Percentiles rank a stretch among this genome's conserved stretches.
These are phyloP conservation scores for Hypotaenidia philippensis DNA, from an alignment of 2,797 vertebrate genomes.

Conservation along the genomic window DNA sequence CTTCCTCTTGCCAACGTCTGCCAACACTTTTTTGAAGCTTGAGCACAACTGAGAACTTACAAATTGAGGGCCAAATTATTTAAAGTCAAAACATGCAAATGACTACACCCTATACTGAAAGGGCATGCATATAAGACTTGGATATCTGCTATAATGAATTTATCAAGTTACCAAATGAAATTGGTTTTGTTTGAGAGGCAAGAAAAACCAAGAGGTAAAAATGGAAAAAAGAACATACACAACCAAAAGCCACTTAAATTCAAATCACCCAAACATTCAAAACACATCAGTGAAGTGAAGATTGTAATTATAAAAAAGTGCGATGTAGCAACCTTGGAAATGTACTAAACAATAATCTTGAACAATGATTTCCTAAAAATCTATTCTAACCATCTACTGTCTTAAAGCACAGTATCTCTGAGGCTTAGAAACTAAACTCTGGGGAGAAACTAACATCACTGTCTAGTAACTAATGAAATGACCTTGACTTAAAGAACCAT, in stretches of 20 bases:
- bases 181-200: neutral
- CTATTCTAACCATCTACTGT: neutral
- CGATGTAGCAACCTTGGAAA: neutral
- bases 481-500: neutral
- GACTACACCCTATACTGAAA: neutral
- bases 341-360: neutral
- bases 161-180: neutral
- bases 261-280: neutral
- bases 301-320: neutral
- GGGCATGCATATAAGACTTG: neutral
- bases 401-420: neutral
- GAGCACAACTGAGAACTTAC: neutral
- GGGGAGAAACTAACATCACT: neutral
- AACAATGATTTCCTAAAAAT: conserved; percentile 3
- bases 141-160: conserved; percentile 5
- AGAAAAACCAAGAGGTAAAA: neutral
- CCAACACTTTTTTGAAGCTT: neutral
- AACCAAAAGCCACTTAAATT: neutral
- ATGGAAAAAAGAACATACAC: neutral
- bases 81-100: neutral
- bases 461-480: neutral
- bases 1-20: neutral
- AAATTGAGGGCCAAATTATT: neutral
- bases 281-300: neutral
- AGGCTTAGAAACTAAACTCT: neutral